These are phyloP conservation scores for Meteorus colon DNA, from an alignment of 2,888 invertebrate species.

Conservation along the genomic window DNA sequence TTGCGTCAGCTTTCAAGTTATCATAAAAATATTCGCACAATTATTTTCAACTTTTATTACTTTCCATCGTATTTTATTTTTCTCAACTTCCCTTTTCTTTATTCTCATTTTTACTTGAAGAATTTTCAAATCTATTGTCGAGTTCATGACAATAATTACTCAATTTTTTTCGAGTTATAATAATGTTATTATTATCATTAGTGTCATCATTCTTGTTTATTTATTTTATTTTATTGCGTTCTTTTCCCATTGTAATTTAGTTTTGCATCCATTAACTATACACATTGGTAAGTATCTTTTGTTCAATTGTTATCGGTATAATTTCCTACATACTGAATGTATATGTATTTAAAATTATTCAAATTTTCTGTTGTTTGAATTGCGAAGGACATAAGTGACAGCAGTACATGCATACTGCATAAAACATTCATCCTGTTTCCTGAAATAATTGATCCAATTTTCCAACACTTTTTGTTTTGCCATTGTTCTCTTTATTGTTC, in stretches of 20 bases:
- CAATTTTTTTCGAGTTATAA: too few species aligned
- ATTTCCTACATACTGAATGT: neutral
- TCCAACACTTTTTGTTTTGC: neutral
- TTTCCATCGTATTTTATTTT: neutral
- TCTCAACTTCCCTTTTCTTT: neutral
- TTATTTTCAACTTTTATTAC: neutral
- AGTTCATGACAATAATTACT: neutral
- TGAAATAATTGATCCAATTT: neutral
- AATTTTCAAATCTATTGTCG: neutral
- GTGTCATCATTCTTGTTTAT: neutral
- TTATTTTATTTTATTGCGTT: neutral
- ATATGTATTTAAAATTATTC: constrained; percentile 3
- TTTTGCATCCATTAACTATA: neutral
- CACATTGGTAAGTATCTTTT: constrained; percentile 3
- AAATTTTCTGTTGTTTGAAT: constrained; percentile 3
- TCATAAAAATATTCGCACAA: neutral
- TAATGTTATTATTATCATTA: neutral
- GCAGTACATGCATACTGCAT: neutral
- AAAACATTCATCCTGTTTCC: neutral
- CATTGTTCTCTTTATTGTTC: neutral
- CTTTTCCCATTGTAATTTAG: neutral
- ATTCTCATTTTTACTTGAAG: neutral
- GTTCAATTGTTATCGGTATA: constrained; percentile 5
- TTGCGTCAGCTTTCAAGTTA: neutral
- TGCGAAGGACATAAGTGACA: neutral